Base-by-base conservation (phyloP, 2,113 vertebrate species). In the Microtus ochrogaster region DNA sequence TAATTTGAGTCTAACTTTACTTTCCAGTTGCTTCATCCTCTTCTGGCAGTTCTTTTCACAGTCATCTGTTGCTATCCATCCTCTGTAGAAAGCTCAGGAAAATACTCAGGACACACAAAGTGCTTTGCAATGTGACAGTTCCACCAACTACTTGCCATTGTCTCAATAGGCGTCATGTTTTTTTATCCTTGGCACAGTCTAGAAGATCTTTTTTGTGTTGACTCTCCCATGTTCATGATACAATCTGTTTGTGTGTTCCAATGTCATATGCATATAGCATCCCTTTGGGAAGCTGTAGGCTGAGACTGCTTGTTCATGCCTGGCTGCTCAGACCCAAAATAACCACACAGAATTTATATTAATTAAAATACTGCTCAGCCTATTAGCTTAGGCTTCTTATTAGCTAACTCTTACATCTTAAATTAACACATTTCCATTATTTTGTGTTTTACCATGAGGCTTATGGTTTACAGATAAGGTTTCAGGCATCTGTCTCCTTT, bases 141-240 rank as follows among this genome's bases (percentile, higher is more conserved):
- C 26, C 5, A 44, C 33, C 63, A 94, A 79, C 77, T 66, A 21
- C 72, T 93, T 85, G 65, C 33, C 63, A 52, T 52, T 93, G 63
- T 41, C 90, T 65, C 47, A 76, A 26, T 22, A 89, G 65, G 61
- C 52, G 21, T 4, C 85, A 41, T 84, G 28, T 89, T 87, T 93
- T 91, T 82, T 77, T n/a, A 89, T 84, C 36, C 14, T 85, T 91
- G 58, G 88, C 78, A 63, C 30, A 49, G 44, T 63, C 52, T 93
- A 36, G 55, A 77, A 73, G 65, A 88, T 24, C 33, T 74, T 89
- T 89, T 36, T 28, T 58, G 36, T 74, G 70, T 86, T 73, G 14
- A 90, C 36, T 49, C 39, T 21, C 14, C 33, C 9, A 9, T 3
- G 10, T 76, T 47, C n/a, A 65, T 93, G 30, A 30, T 52, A 52